Evolutionary conservation across 2,797 vertebrate genomes (phyloP).

Genomic region (Melanotaenia boesemani): DNA sequence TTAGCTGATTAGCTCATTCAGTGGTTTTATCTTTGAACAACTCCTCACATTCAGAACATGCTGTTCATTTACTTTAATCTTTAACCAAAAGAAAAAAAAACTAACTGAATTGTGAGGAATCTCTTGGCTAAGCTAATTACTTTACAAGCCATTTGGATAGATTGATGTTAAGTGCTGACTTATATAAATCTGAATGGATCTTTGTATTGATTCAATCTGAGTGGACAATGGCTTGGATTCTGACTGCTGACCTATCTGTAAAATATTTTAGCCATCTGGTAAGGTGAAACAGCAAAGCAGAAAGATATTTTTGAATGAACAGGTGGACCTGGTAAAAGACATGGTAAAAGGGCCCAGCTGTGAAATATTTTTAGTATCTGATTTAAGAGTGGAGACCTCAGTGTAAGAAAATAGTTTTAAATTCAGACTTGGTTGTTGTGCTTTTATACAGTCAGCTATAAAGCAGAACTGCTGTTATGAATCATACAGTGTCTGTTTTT

Average conservation of each 20-base stretch:
- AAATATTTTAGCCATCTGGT: background rate
- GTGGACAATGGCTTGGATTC: background rate
- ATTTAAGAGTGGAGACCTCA: background rate
- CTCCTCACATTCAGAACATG: background rate
- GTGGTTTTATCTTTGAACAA: background rate
- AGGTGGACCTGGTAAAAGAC: background rate
- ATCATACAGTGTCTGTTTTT: background rate
- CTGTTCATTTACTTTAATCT: no score
- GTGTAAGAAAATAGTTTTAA: background rate
- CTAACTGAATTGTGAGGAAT: background rate
- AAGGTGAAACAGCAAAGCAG: background rate
- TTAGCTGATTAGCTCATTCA: background rate
- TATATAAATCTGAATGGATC: slow-evolving; percentile 23
- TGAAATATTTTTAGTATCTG: background rate
- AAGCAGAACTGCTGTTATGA: background rate
- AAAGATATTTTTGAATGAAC: background rate
- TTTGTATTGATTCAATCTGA: background rate
- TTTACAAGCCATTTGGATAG: background rate
- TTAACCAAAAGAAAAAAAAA: background rate
- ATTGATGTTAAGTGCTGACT: background rate
- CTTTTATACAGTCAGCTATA: background rate
- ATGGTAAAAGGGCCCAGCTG: background rate
- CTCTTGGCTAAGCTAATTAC: slow-evolving; percentile 12
- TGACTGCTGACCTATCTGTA: background rate
- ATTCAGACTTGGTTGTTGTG: background rate